These are phyloP conservation scores for Hoplias malabaricus DNA, from an alignment of 2,113 vertebrate species.

Conservation along the genomic window DNA sequence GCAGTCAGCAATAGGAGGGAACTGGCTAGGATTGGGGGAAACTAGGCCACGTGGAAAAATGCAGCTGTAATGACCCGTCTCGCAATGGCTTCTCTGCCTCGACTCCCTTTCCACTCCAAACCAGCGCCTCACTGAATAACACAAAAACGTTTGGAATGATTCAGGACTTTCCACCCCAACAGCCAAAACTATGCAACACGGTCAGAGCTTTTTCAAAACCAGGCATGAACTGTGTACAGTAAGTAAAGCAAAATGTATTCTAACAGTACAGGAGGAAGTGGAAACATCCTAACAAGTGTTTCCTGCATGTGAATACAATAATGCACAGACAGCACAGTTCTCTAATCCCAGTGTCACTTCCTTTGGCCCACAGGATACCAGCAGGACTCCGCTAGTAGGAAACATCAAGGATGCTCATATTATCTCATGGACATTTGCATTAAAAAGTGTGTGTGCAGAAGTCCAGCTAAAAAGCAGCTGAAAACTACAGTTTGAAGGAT, in stretches of 20 bases:
- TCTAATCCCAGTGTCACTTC: constrained; percentile 46
- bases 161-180: constrained; percentile 23
- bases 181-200: neutral
- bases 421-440: constrained; percentile 29
- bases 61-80: constrained; percentile 58
- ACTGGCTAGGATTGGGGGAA: constrained; percentile 51
- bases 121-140: neutral
- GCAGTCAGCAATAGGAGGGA: constrained; percentile 43
- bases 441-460: constrained; percentile 23
- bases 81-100: constrained; percentile 12
- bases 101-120: constrained; percentile 9
- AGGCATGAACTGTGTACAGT: neutral
- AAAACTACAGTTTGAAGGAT: neutral
- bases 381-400: constrained; percentile 22
- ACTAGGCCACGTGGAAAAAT: constrained; percentile 67
- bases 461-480: neutral
- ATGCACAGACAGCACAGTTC: constrained; percentile 28
- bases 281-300: neutral
- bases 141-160: neutral
- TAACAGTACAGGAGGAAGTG: neutral
- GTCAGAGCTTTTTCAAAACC: neutral
- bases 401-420: constrained; percentile 18
- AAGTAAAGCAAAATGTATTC: neutral
- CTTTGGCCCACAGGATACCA: constrained; percentile 47
- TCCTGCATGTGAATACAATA: neutral